Evolutionary conservation across 2,797 vertebrate genomes (phyloP), one percentile per base, ranked within the genome.

Genomic region (Tinamus major): DNA sequence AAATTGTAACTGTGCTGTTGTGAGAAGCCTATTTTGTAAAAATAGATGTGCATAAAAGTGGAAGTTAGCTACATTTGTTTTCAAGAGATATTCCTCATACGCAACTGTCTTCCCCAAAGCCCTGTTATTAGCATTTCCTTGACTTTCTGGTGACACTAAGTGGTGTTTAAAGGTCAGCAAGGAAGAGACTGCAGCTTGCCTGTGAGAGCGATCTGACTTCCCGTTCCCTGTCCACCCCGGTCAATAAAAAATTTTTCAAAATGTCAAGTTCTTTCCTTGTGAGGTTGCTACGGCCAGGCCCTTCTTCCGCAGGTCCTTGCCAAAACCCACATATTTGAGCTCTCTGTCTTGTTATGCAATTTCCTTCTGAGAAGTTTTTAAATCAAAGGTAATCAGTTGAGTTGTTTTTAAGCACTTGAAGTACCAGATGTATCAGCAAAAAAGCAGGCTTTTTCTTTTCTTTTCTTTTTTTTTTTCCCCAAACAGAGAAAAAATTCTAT

Each of bases 111-210:
- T 87, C 61, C 12, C 35, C n/a, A 78, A 58, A 21, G 21, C 19
- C 31, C 70, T 72, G 58, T 80, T 93, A 62, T 42, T 91, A 91
- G 39, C 53, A 85, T 93, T 95, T 94, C 90, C 75, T 92, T 89
- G 88, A 86, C 71, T 94, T 91, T 94, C 83, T 91, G 82, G 78
- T 81, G 75, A 92, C 65, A 82, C 72, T 67, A 75, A 87, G 77
- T 74, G 84, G 69, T 83, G 96, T 96, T 97, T 96, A 96, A 97
- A 96, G 93, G 93, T 96, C 90, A 97, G 65, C 6, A 51, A 93
- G 91, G 87, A 93, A 95, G 78, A 90, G 86, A 79, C 83, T 64
- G 76, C 26, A 81, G 89, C 87, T 83, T 79, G 75, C 69, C 74
- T 92, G 80, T 33, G 92, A 89, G 71, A 95, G 58, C 76, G 82